Evolutionary conservation across 2,888 invertebrate species (phyloP).

Genomic region (Cephus spinipes): DNA sequence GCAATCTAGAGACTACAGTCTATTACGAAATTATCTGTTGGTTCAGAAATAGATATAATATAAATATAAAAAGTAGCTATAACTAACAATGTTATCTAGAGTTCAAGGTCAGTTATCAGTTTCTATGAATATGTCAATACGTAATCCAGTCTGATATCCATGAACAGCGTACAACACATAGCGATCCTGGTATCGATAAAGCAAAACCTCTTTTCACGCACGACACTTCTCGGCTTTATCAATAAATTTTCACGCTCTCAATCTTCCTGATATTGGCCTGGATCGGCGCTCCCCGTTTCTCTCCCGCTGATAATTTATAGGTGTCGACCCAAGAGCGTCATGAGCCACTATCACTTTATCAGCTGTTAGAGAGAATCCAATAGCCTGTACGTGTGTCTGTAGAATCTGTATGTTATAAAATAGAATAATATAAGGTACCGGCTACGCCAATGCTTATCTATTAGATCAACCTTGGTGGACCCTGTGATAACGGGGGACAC

Average conservation of each 20-base stretch:
- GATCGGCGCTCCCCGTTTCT: not conserved
- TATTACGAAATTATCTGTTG: not conserved
- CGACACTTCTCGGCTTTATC: not conserved
- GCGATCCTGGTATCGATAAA: not conserved
- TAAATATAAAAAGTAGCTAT: not conserved
- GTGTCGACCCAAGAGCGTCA: not conserved
- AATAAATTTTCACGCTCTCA: constrained; percentile 18
- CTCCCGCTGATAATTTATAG: not conserved
- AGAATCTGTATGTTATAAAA: not conserved
- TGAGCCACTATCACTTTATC: not conserved
- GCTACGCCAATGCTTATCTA: constrained; percentile 43
- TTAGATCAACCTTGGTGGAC: constrained; percentile 55
- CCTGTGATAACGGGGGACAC: constrained; percentile 26
- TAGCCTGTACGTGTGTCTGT: not conserved
- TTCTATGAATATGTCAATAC: not conserved
- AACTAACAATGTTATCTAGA: not conserved
- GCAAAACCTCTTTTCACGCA: not conserved
- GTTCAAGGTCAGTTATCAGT: not conserved
- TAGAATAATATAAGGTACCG: not conserved
- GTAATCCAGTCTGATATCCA: not conserved
- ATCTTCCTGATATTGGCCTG: constrained; percentile 27
- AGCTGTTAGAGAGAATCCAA: not conserved
- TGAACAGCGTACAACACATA: not conserved
- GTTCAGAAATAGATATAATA: not conserved
- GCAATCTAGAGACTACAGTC: not conserved